Conservation (phyloP, 1,140 invertebrate species). For the Drosophila virilis region DNA sequence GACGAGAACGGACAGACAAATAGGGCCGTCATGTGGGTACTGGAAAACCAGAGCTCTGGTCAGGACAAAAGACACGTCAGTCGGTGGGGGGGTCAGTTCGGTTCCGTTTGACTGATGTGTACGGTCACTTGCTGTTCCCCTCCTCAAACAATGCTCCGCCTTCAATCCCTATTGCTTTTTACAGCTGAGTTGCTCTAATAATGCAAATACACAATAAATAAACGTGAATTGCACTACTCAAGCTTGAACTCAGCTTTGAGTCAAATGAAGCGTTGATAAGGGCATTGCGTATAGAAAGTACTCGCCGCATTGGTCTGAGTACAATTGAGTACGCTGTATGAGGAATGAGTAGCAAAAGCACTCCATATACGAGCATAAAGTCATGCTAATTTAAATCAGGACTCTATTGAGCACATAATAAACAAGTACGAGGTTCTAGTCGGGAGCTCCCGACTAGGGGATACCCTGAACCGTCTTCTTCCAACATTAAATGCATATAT, state of each 20-base stretch:
- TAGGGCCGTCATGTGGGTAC: not conserved
- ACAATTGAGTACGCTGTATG: not conserved
- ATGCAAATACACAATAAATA: slow-evolving; percentile 81
- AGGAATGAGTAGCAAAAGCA: no score
- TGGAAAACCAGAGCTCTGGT: slow-evolving; percentile 4
- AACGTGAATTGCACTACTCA: slow-evolving; percentile 53
- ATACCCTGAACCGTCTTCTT: no score
- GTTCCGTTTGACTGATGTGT: slow-evolving; percentile 41
- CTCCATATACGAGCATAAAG: no score
- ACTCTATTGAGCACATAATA: no score
- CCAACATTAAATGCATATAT: no score
- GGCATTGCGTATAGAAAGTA: not conserved
- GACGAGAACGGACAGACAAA: not conserved
- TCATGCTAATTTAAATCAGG: no score
- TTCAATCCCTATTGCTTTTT: slow-evolving; percentile 50
- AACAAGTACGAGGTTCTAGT: no score
- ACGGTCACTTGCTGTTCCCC: slow-evolving; percentile 24
- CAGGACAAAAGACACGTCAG: slow-evolving; percentile 53
- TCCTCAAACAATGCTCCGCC: not conserved
- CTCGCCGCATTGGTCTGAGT: not conserved
- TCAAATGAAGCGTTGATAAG: slow-evolving; percentile 3
- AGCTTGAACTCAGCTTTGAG: not conserved
- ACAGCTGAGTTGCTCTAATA: slow-evolving; percentile 68
- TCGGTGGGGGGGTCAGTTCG: slow-evolving; percentile 4
- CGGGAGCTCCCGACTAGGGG: no score